Evolutionary conservation across 37 sponge, comb jelly and placozoan genomes (phyloP), one percentile per base, ranked within the genome.

Genomic region (Ephydatia muelleri): DNA sequence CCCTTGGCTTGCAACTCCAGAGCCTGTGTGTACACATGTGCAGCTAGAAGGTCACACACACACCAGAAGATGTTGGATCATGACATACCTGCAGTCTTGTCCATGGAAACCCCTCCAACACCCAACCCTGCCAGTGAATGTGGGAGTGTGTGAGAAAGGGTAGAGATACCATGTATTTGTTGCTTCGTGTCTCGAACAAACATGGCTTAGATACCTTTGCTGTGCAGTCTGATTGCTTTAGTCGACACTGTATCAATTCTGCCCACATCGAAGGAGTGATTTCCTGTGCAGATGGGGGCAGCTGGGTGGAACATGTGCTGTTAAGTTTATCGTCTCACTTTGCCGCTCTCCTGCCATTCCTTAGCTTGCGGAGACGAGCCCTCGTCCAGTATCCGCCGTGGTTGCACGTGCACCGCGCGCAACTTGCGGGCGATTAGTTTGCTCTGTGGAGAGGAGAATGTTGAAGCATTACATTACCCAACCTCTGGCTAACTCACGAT

Each of bases 91-190:
- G 92, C n/a, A 89, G 83, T 31, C 94, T 85, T 2, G 93, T 91
- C 28, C 87, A 28, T 19, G 98, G 98, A 39, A 88, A 97, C n/a
- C 94, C 96, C 27, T 88, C 90, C 73, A 97, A 19, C 0, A 97
- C 90, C 95, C 94, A 95, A 4, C 98, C 98, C 97, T 96, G 22
- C 32, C 49, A 32, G 34, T 76, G 39, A 80, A 38, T 68, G 38
- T 22, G 65, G 8, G 33, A 30, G 67, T 25, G 39, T 21, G 68
- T 30, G 68, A 4, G 71, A 6, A 38, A 21, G 35, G 69, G 6
- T 14, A 3, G 76, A 22, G 76, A 2, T 37, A 31, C 6, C 3
- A 9, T 33, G 75, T 33, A 11, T 68, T 4, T 68, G 70, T 68
- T 5, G 2, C 33, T 73, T 3, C 26, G 72, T 71, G 26, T 30